Conservation (phyloP, 2,888 invertebrate genomes). For the Orthosia gothica region DNA sequence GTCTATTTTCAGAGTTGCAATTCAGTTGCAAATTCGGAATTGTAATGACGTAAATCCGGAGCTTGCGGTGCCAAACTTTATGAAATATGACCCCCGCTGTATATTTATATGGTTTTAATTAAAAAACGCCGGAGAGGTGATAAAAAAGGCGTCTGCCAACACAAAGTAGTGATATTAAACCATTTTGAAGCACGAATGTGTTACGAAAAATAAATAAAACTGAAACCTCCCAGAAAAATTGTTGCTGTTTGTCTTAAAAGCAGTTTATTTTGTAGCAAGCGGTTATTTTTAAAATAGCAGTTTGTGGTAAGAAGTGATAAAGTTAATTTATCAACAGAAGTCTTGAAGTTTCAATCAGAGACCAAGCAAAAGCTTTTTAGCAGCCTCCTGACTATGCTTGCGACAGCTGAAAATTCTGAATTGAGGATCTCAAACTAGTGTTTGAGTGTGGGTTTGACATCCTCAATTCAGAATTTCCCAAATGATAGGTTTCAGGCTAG, state of each 20-base stretch:
- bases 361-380: no score
- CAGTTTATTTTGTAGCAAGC: neutral
- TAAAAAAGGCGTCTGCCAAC: conserved; percentile 23
- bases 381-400: neutral
- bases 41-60: conserved; percentile 61
- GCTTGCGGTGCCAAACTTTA: conserved; percentile 65
- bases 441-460: no score
- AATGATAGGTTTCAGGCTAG: no score
- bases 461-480: no score
- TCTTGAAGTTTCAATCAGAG: no score
- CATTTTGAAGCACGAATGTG: conserved; percentile 1
- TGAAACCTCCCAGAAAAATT: neutral
- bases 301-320: no score
- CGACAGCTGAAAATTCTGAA: neutral
- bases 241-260: neutral
- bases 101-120: conserved; percentile 58
- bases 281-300: neutral
- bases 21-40: conserved; percentile 73
- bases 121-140: conserved; percentile 33
- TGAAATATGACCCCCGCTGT: conserved; percentile 61
- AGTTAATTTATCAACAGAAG: no score
- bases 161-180: conserved; percentile 15
- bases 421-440: no score
- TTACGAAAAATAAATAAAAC: conserved; percentile 11
- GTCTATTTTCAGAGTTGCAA: conserved; percentile 74